Conservation (phyloP, 2,888 invertebrate species). For the Apodemia duryi region DNA sequence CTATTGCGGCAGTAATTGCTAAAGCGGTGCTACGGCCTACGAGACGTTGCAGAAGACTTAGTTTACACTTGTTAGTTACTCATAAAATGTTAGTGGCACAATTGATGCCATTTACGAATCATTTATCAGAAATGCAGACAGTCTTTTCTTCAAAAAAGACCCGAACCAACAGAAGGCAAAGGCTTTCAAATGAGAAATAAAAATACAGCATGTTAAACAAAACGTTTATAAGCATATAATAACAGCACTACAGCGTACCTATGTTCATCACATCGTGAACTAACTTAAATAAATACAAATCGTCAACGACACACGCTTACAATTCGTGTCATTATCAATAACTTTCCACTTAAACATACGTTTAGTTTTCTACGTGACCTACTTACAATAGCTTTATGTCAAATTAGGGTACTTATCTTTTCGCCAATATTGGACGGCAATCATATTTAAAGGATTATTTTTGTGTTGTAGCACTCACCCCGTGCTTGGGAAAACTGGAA, state of each 20-base stretch:
- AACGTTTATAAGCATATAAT: slow-evolving; percentile 60
- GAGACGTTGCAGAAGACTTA: too few species aligned
- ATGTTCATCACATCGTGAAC: neutral
- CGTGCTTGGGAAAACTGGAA: too few species aligned
- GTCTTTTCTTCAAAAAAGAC: too few species aligned
- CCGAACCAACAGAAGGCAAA: too few species aligned
- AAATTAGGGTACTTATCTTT: slow-evolving; percentile 12
- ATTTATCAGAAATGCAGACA: too few species aligned
- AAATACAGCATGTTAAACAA: slow-evolving; percentile 42
- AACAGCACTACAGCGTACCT: slow-evolving; percentile 46
- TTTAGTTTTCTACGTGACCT: neutral
- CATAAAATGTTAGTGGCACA: too few species aligned
- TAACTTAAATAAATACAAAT: slow-evolving; percentile 35
- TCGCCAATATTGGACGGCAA: slow-evolving; percentile 19
- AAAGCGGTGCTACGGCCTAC: too few species aligned
- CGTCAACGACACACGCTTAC: slow-evolving; percentile 23
- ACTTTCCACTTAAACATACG: slow-evolving; percentile 2
- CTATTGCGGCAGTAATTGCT: too few species aligned
- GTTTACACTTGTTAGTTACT: too few species aligned
- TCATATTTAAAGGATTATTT: neutral
- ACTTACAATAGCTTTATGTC: neutral
- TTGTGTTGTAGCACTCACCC: too few species aligned
- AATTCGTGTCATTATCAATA: slow-evolving; percentile 6
- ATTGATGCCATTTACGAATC: too few species aligned
- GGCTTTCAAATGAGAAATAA: neutral